Evolutionary conservation across 1,140 invertebrate species (phyloP), one percentile per base, ranked within the genome.

Genomic region (Tetramorium simillimum): DNA sequence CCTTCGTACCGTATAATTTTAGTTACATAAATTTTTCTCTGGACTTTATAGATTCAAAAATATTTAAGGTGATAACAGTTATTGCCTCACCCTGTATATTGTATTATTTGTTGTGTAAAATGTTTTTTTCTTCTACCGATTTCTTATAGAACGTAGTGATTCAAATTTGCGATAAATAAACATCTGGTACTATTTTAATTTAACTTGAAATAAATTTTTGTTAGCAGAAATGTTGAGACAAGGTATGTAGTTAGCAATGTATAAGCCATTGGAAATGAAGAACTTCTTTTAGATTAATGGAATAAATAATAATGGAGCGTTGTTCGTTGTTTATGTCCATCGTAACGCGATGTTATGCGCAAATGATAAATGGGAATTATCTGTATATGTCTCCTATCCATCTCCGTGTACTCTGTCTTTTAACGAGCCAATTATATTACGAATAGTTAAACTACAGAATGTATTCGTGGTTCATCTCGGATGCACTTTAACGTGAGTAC

Each of bases 401-500:
- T 58, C 65, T 49, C 40, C 21, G 21, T 73, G 12, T 46, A 33
- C 12, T 46, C 43, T 33, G 24, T 21, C 80, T 43, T 56, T 58
- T 73, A 73, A 43, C 18, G 58, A 82, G 18, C 51, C 24, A 60
- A 43, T 37, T 70, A 78, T 49, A 40, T 21, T 40, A 12, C 24
- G 18, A 73, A 73, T 46, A 73, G 53, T 58, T 58, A 33, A 82
- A 73, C 18, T 40, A 16, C 18, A 58, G 51, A 46, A 82, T 37
- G 4, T 6, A 37, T 46, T 73, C 67, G 18, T n/a, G n/a, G 28
- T 70, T 24, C 67, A 24, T 72, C 37, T 58, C 67, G 24, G 18
- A 73, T 82, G 67, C 67, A 46, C 53, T 60, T 82, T 82, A 82
- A 82, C 53, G 40, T 7, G 40, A n/a, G 51, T 73, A 60, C 24